Evolutionary conservation across 2,113 vertebrate species (phyloP), one percentile per base, ranked within the genome.

Genomic region (Ondatra zibethicus): DNA sequence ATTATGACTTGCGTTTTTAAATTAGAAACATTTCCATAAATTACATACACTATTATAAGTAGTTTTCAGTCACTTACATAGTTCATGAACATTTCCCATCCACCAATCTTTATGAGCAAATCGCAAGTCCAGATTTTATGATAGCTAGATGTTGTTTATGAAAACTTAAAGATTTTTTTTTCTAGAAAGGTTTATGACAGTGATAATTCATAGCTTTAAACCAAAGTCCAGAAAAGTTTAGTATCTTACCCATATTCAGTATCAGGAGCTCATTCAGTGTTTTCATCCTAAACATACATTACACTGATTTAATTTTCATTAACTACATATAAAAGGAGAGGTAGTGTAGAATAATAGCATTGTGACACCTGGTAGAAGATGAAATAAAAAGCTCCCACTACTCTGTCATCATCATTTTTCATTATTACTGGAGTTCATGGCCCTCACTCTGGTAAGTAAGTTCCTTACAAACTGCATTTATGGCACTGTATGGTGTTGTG

Each of bases 131-230:
- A 84, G 3, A 19, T 72, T 90, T 89, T 75, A 31, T 47, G n/a
- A 50, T 21, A 82, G 11, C 66, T 72, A 16, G 25, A 16, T n/a
- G 2, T 13, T 81, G 9, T 1, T 58, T 81, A 58, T n/a, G 11
- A 81, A 81, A 81, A 55, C 10, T 81, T 58, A 92, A 92, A 65
- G 4, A 12, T n/a, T n/a, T 5, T 47, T 52, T 63, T 52, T 90
- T 16, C 27, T 17, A 91, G 27, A 73, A 80, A 93, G 61, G 70
- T 47, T 19, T 19, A 84, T 86, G 5, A 16, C 76, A 75, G n/a
- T n/a, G n/a, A n/a, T n/a, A n/a, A n/a, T n/a, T n/a, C 77, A 29
- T 81, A n/a, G 25, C 0, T 2, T 2, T 63, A 39, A 0, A 33
- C 8, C n/a, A 36, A 94, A 17, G 12, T 50, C 7, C 19, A 39